Base-by-base conservation (phyloP, 1,140 invertebrate genomes). In the Anagrus nilaparvatae region DNA sequence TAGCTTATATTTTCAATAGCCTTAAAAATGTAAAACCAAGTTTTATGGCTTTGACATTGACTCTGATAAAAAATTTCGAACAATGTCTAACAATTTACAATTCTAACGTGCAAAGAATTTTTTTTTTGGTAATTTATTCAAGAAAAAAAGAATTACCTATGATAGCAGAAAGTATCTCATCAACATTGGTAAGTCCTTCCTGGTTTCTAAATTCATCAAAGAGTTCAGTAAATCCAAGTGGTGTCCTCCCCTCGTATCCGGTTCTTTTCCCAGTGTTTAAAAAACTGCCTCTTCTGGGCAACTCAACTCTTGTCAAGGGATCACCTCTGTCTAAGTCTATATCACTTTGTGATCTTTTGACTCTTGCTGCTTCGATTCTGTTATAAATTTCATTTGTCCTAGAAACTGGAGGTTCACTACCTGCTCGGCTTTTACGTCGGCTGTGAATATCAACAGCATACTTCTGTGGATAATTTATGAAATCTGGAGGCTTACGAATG, bases 101-200 rank as follows among this genome's bases (percentile, higher is more conserved):
- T n/a, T n/a, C n/a, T n/a, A n/a, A n/a, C n/a, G n/a, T n/a, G n/a
- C n/a, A 6, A 13, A 13, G 5, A 6, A 13, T 30, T 30, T 30
- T 30, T 30, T 18, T 4, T 38, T 20, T 28, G 12, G 16, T 27
- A 33, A 25, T 23, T 28, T 4, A 32, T 31, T 31, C 29, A 20
- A 43, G 10, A 43, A 16, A 5, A 36, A 12, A 3, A 18, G 9
- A 51, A 50, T 50, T 43, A 66, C 65, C 65, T 45, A 91, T 87
- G 51, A 92, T 89, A 48, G 82, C 81, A 49, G 81, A 81, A 12
- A 92, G 71, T 40, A 92, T 88, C 54, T 90, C 86, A 60, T 92
- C 87, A 61, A 90, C 78, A 37, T 81, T 88, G 54, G 84, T 82
- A 18, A 89, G 69, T 48, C 87, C 87, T 63, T 89, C 86, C 64